A percentile compares a stretch with the other conserved stretches of the same genome.
These are phyloP conservation scores for Solenopsis invicta DNA, from an alignment of 1,140 invertebrate species.

Conservation along the genomic window DNA sequence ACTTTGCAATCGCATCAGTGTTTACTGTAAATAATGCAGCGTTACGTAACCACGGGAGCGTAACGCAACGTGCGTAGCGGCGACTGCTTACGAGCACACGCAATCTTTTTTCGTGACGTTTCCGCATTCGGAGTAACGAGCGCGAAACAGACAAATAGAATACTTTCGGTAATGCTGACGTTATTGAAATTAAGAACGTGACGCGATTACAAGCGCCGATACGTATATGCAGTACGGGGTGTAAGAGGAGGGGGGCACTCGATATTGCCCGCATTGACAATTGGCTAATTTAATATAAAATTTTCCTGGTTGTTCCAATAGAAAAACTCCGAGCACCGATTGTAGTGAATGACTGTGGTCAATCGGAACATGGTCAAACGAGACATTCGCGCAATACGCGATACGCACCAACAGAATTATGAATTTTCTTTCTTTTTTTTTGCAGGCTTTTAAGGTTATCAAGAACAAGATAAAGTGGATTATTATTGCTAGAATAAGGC, in stretches of 20 bases:
- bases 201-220: background rate
- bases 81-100: background rate
- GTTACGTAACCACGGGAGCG: background rate
- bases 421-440: too few relatives aligned
- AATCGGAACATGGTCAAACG: too few relatives aligned
- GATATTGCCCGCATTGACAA: too few relatives aligned
- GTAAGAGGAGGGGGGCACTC: too few relatives aligned
- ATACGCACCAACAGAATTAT: too few relatives aligned
- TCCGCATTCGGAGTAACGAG: background rate
- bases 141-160: background rate
- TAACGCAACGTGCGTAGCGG: background rate
- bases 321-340: too few relatives aligned
- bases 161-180: background rate
- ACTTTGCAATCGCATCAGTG: background rate
- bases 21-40: constrained; percentile 5
- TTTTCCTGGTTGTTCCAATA: too few relatives aligned
- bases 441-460: background rate
- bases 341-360: too few relatives aligned
- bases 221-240: background rate
- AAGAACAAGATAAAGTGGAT: background rate
- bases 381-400: too few relatives aligned
- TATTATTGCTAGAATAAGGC: background rate
- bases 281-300: too few relatives aligned
- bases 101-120: background rate
- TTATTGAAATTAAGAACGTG: background rate